These are phyloP conservation scores for Tragelaphus scriptus DNA, from an alignment of 2,113 vertebrate genomes.

Conservation along the genomic window DNA sequence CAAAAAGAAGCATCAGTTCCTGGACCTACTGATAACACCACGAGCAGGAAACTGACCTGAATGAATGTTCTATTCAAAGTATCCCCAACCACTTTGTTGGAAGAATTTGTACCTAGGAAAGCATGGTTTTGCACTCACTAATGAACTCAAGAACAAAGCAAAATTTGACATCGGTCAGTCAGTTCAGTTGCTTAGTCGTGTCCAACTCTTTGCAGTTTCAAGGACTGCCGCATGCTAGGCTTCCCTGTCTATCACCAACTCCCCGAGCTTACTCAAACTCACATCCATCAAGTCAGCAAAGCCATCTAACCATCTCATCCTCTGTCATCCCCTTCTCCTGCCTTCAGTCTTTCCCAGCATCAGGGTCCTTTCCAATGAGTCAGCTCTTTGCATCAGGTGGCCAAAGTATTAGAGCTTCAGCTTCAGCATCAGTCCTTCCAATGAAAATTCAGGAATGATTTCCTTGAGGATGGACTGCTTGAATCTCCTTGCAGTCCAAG, in stretches of 20 bases:
- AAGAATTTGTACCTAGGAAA: neutral
- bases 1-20: neutral
- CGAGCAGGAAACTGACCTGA: neutral
- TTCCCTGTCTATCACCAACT: neutral
- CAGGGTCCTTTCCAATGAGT: neutral
- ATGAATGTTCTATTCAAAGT: neutral
- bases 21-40: accelerated
- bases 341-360: neutral
- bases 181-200: neutral
- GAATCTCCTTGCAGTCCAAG: neutral
- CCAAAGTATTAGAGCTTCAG: neutral
- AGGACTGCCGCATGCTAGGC: neutral
- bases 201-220: neutral
- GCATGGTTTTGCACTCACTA: neutral
- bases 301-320: neutral
- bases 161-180: neutral
- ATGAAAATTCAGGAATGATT: neutral
- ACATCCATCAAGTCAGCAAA: neutral
- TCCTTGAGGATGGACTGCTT: neutral
- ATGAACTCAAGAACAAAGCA: neutral
- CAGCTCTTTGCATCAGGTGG: neutral
- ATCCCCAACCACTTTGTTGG: neutral
- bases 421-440: neutral
- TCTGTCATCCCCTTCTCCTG: neutral
- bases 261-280: neutral